Base-by-base conservation (phyloP, 1,140 invertebrate species). In the Augochlora pura region DNA sequence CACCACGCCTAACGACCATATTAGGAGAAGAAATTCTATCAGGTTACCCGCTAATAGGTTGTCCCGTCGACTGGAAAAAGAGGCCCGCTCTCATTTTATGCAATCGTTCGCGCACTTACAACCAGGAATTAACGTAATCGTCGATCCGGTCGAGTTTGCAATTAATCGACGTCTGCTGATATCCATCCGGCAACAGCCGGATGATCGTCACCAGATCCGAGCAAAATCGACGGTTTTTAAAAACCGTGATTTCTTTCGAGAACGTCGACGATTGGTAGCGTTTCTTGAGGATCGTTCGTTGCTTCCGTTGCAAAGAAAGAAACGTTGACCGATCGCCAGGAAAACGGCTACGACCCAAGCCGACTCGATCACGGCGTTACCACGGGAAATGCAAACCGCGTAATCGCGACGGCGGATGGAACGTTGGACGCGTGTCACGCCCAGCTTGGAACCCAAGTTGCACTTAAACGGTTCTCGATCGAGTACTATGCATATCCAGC, bases 21-120 rank as follows among this genome's bases (percentile, higher is more conserved):
- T 92, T 92, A 89, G 91, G 91, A 62, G 74, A 88, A 88, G 57
- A 88, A 90, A 88, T 84, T 86, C 81, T 80, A 54, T 77, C 83
- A 60, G 67, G 80, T 70, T 70, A 72, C 77, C 83, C 32, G 49
- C 73, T 62, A 59, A 39, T 68, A 42, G 27, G 18, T 16, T n/a
- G 65, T 39, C 46, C 59, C 39, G 60, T 67, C 14, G 68, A 57
- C 60, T 67, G 77, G 79, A 88, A 86, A 89, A 90, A 88, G 64
- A 83, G 39, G 32, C 32, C 32, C 32, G 32, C 9, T 69, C 57
- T 81, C 74, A 79, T 89, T 88, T 88, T 84, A 84, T 87, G 88
- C 87, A 88, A 90, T 86, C 67, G 71, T 12, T 25, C 49, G 59
- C 52, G 52, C 52, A 42, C 27, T 18, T 63, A 38, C 16, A 7